These are phyloP conservation scores for Prosapia bicincta DNA, from an alignment of 2,888 invertebrate species.

Conservation along the genomic window DNA sequence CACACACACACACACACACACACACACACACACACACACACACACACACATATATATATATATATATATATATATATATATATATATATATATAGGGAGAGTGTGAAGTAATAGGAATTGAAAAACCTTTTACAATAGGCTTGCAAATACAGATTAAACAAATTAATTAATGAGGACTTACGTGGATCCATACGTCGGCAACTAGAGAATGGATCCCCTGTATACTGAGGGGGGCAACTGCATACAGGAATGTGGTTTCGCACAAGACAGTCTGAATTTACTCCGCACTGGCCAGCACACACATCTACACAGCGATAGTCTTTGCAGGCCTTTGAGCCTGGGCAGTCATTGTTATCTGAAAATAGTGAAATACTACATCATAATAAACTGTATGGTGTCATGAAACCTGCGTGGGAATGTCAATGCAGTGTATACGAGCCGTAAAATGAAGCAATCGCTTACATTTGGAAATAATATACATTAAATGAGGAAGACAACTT, in stretches of 20 bases:
- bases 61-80: too few relatives aligned
- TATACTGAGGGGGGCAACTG: slow-evolving; percentile 71
- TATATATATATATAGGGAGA: too few relatives aligned
- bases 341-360: slow-evolving; percentile 72
- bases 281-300: slow-evolving; percentile 71
- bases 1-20: too few relatives aligned
- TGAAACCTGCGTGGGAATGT: background rate
- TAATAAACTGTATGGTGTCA: background rate
- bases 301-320: slow-evolving; percentile 77
- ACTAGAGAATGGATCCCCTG: slow-evolving; percentile 70
- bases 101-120: too few relatives aligned
- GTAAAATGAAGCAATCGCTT: too few relatives aligned
- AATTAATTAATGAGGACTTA: slow-evolving; percentile 45
- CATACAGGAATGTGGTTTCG: slow-evolving; percentile 75
- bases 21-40: too few relatives aligned
- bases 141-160: too few relatives aligned
- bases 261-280: slow-evolving; percentile 72
- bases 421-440: too few relatives aligned
- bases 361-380: slow-evolving; percentile 8
- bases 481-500: too few relatives aligned
- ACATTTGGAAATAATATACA: too few relatives aligned
- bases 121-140: too few relatives aligned
- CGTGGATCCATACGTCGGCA: slow-evolving; percentile 75
- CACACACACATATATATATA: too few relatives aligned
- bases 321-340: slow-evolving; percentile 65